phyloP scores from a whole-genome alignment of 2,888 invertebrate species.

The Dicycla oo region DNA sequence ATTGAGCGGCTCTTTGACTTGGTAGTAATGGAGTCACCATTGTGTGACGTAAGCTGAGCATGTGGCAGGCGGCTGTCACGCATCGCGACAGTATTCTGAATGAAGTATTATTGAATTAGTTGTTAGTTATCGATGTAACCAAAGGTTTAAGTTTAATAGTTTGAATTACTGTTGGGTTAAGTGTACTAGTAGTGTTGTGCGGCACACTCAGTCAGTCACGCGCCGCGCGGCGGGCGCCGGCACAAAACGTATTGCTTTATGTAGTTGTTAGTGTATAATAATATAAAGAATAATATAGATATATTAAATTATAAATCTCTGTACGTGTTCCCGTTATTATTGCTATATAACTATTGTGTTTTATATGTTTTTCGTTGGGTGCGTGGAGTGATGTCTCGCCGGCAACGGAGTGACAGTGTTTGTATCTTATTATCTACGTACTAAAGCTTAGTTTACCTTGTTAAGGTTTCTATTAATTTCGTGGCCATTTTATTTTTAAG shows the following conservation, averaged over 20 bases:
- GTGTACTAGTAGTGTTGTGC: slow-evolving; percentile 63
- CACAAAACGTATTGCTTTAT: slow-evolving; percentile 87
- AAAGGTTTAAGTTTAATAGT: slow-evolving; percentile 74
- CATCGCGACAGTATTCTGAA: slow-evolving; percentile 67
- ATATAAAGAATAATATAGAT: slow-evolving; percentile 67
- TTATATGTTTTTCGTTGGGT: slow-evolving; percentile 62
- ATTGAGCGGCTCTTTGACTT: neutral
- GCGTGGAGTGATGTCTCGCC: slow-evolving; percentile 57
- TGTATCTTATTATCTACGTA: slow-evolving; percentile 56
- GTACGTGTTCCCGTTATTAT: slow-evolving; percentile 78
- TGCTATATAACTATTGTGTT: slow-evolving; percentile 63
- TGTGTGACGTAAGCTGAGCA: slow-evolving; percentile 30
- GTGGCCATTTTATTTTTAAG: slow-evolving; percentile 64
- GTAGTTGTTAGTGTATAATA: slow-evolving; percentile 85
- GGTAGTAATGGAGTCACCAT: too few relatives aligned
- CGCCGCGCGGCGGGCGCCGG: slow-evolving; percentile 69
- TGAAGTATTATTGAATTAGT: slow-evolving; percentile 75
- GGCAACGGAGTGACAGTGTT: slow-evolving; percentile 49
- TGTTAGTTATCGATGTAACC: slow-evolving; percentile 72
- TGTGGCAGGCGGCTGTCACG: slow-evolving; percentile 39
- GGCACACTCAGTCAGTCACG: slow-evolving; percentile 28
- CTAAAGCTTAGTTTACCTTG: slow-evolving; percentile 62
- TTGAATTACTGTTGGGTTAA: slow-evolving; percentile 62
- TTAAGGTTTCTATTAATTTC: slow-evolving; percentile 50
- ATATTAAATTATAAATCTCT: slow-evolving; percentile 76